Conservation (phyloP, 2,888 invertebrate species). For the Drosophila limbata region DNA sequence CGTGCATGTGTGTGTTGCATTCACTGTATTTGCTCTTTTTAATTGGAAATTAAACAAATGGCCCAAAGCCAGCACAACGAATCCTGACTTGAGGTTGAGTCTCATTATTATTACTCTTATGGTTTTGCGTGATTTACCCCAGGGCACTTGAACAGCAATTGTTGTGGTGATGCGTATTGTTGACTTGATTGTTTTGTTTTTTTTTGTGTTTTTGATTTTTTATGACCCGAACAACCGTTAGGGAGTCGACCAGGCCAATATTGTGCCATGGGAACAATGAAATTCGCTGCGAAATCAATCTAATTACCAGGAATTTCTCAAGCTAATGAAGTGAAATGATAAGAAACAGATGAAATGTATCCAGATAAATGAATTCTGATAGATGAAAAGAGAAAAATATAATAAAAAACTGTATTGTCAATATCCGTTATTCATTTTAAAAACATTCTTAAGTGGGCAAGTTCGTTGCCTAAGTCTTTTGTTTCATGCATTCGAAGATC, state of each 20-base stretch:
- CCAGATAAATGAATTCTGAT: neutral
- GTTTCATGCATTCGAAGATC: constrained; percentile 12
- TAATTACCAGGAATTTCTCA: constrained; percentile 66
- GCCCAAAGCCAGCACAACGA: constrained; percentile 34
- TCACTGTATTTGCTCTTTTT: constrained; percentile 74
- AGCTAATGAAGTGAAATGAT: constrained; percentile 52
- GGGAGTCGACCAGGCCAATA: constrained; percentile 25
- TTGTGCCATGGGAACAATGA: constrained; percentile 62
- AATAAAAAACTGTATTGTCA: constrained; percentile 1
- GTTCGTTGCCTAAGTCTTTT: constrained; percentile 71
- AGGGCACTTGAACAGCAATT: constrained; percentile 69
- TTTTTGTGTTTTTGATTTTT: constrained; percentile 50
- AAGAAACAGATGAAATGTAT: constrained; percentile 16
- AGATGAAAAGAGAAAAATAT: constrained; percentile 4
- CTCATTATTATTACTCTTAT: constrained; percentile 63
- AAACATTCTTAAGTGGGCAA: constrained; percentile 9
- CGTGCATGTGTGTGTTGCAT: constrained; percentile 27
- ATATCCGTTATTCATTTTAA: neutral
- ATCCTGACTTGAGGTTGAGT: constrained; percentile 43
- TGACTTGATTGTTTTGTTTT: constrained; percentile 51
- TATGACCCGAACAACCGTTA: constrained; percentile 69
- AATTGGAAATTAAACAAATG: constrained; percentile 81
- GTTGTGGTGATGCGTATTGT: constrained; percentile 66
- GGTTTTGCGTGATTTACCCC: constrained; percentile 75
- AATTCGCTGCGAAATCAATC: constrained; percentile 45